These are phyloP conservation scores for Agrypnia vestita DNA, from an alignment of 1,140 invertebrate species.

Conservation along the genomic window DNA sequence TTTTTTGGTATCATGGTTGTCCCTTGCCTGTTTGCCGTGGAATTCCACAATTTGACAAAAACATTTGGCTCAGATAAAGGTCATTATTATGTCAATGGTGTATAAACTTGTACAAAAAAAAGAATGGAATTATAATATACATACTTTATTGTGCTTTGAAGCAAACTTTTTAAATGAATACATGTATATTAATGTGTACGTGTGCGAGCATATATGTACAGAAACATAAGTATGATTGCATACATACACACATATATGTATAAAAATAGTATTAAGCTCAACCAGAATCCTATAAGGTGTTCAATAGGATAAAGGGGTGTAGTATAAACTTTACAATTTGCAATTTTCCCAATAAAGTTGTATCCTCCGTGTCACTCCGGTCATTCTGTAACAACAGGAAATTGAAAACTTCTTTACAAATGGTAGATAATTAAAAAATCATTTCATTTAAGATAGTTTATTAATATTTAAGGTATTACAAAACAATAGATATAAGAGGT, in stretches of 20 bases:
- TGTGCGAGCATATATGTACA: conserved; percentile 43
- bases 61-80: too few species aligned
- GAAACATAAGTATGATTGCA: conserved; percentile 31
- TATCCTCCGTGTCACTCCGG: conserved; percentile 48
- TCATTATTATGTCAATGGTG: neutral
- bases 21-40: too few species aligned
- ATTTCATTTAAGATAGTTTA: conserved; percentile 67
- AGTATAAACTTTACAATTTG: conserved; percentile 46
- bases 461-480: conserved; percentile 73
- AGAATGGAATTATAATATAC: conserved; percentile 37
- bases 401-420: conserved; percentile 45
- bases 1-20: too few species aligned
- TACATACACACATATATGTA: conserved; percentile 50
- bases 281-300: conserved; percentile 43
- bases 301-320: conserved; percentile 48
- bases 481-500: conserved; percentile 70
- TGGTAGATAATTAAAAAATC: conserved; percentile 65
- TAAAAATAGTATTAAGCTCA: conserved; percentile 52
- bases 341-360: conserved; percentile 55
- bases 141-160: conserved; percentile 57
- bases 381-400: conserved; percentile 58
- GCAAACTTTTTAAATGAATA: conserved; percentile 47
- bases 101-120: conserved; percentile 9
- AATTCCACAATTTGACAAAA: too few species aligned
- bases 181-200: conserved; percentile 50